Conservation (phyloP, 2,888 invertebrate species). For the Drosophila trichaetosa region DNA sequence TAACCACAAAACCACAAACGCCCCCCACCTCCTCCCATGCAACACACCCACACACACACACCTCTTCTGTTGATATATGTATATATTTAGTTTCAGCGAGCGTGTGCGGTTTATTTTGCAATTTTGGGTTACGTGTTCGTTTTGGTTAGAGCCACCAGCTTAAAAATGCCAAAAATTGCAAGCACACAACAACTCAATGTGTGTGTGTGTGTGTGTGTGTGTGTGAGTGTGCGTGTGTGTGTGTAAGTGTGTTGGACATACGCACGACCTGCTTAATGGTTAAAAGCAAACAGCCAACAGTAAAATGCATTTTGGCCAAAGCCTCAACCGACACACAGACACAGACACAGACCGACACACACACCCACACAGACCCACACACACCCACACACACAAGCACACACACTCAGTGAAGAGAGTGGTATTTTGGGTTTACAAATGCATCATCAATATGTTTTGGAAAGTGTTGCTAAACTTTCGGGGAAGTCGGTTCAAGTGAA, state of each 20-base stretch:
- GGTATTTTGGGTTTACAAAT: slow-evolving; percentile 47
- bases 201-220: slow-evolving; percentile 30
- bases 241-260: slow-evolving; percentile 9
- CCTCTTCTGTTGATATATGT: neutral
- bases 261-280: slow-evolving; percentile 70
- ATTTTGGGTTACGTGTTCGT: slow-evolving; percentile 78
- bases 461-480: slow-evolving; percentile 53
- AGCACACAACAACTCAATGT: slow-evolving; percentile 60
- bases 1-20: neutral
- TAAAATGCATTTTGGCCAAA: slow-evolving; percentile 71
- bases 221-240: slow-evolving; percentile 33
- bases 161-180: slow-evolving; percentile 65
- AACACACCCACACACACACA: neutral
- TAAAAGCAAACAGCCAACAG: slow-evolving; percentile 71
- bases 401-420: slow-evolving; percentile 11
- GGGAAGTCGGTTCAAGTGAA: slow-evolving; percentile 36
- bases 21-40: neutral
- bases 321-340: slow-evolving; percentile 47
- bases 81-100: slow-evolving; percentile 25
- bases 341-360: neutral
- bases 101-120: slow-evolving; percentile 74
- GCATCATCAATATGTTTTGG: slow-evolving; percentile 54
- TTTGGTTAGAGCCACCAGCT: slow-evolving; percentile 50
- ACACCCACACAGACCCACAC: slow-evolving; percentile 10
- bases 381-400: neutral